A percentile compares a stretch with the other conserved stretches of the same genome.
Evolutionary conservation across 2,113 vertebrate species (phyloP).

Genomic region (Centrocercus urophasianus): DNA sequence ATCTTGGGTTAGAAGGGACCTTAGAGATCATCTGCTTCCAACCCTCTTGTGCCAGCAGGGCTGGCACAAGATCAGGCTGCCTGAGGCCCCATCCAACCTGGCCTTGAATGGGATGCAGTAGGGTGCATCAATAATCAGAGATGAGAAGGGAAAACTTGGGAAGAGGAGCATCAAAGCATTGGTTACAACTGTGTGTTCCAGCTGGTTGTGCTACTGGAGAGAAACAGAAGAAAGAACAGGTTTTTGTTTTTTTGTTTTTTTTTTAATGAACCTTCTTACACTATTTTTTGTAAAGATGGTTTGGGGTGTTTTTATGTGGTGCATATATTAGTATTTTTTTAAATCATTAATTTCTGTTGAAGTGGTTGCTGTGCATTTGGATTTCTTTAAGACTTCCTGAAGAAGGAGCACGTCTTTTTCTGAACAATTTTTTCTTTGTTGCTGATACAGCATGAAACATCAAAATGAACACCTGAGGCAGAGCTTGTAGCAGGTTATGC

Average conservation of each 20-base stretch:
- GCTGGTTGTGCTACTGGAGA: not conserved
- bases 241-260: not conserved
- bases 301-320: not conserved
- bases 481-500: not conserved
- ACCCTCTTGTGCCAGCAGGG: no score
- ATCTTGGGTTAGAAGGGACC: no score
- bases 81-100: no score
- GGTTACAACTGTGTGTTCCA: not conserved
- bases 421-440: not conserved
- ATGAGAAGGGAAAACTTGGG: not conserved
- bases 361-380: not conserved
- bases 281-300: not conserved
- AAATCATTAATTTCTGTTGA: not conserved
- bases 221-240: not conserved
- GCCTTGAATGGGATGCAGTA: no score
- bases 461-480: not conserved
- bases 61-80: no score
- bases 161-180: not conserved
- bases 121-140: not conserved
- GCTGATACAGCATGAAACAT: not conserved
- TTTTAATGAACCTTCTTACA: not conserved
- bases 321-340: not conserved
- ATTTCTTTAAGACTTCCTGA: not conserved
- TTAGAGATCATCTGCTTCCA: no score
- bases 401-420: not conserved